These are phyloP conservation scores for Callocephalon fimbriatum DNA, from an alignment of 2,113 vertebrate genomes.

Conservation along the genomic window DNA sequence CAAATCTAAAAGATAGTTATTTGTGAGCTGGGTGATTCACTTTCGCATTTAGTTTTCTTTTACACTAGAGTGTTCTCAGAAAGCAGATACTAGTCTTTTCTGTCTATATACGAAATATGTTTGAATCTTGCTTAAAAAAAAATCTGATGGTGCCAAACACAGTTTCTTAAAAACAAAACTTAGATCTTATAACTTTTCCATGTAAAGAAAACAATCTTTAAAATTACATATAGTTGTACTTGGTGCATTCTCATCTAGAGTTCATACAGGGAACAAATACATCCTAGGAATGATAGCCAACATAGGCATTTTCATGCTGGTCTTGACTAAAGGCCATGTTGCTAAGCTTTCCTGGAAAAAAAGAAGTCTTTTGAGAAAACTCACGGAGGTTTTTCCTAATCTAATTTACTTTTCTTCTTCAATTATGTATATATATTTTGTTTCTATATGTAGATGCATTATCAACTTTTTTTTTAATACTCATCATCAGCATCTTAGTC, in stretches of 20 bases:
- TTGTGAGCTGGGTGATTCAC: neutral
- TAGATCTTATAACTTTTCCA: neutral
- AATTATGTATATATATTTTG: neutral
- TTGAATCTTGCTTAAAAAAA: neutral
- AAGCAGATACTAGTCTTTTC: neutral
- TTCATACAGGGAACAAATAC: neutral
- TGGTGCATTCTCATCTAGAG: neutral
- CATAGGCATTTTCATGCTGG: neutral
- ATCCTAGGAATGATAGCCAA: neutral
- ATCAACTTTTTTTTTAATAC: neutral
- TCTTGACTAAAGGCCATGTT: neutral
- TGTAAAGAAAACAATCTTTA: neutral
- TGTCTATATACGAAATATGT: neutral
- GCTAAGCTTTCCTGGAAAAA: neutral
- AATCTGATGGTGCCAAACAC: neutral
- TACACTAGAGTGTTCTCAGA: neutral
- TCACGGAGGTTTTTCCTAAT: neutral
- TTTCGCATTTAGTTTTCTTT: neutral
- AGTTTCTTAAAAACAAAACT: neutral
- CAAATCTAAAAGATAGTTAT: neutral
- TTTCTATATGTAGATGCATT: neutral
- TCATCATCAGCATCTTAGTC: neutral
- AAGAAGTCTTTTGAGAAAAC: neutral
- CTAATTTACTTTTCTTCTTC: neutral
- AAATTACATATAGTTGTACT: neutral